These are phyloP conservation scores for Ophioderma brevispina DNA, from an alignment of 35 echinoderm and acorn worm genomes.

Conservation along the genomic window DNA sequence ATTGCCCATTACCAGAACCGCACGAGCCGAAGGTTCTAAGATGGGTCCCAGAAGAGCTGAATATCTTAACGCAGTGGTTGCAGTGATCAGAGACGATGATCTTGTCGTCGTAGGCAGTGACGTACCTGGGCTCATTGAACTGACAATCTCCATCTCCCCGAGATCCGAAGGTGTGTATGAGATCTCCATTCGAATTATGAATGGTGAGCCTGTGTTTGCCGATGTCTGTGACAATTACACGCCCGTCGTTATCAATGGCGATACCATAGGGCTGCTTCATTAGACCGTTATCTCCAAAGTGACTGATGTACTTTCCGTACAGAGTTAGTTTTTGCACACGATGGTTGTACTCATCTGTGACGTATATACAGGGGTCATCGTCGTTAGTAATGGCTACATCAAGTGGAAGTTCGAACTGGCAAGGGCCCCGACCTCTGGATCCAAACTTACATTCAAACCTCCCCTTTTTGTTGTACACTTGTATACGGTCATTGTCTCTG, in stretches of 20 bases:
- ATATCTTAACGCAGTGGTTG: constrained; percentile 97
- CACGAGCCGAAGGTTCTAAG: constrained; percentile 89
- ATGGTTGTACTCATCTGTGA: constrained; percentile 99
- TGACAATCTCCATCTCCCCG: constrained; percentile 80
- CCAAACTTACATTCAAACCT: constrained; percentile 99
- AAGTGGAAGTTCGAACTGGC: constrained; percentile 96
- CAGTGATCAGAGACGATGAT: constrained; percentile 97
- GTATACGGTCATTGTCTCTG: constrained; percentile 94
- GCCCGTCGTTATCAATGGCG: constrained; percentile 71
- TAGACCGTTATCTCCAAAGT: constrained; percentile 98
- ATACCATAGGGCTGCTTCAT: constrained; percentile 99
- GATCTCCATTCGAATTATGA: constrained; percentile 82
- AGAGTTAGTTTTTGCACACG: constrained; percentile 96
- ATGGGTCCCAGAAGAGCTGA: constrained; percentile 80
- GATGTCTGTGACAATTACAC: constrained; percentile 89
- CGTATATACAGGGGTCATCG: constrained; percentile 90
- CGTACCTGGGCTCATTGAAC: constrained; percentile 98
- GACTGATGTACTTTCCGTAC: constrained; percentile 87
- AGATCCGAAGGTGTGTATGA: constrained; percentile 83
- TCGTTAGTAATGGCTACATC: constrained; percentile 87
- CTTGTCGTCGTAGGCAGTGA: constrained; percentile 65
- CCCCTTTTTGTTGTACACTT: constrained; percentile 95
- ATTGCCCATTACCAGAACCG: constrained; percentile 91
- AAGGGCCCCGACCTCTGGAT: constrained; percentile 80
- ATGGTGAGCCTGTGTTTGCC: constrained; percentile 96